phyloP scores from a whole-genome alignment of 2,113 vertebrate genomes.

The Pseudorasbora parva region DNA sequence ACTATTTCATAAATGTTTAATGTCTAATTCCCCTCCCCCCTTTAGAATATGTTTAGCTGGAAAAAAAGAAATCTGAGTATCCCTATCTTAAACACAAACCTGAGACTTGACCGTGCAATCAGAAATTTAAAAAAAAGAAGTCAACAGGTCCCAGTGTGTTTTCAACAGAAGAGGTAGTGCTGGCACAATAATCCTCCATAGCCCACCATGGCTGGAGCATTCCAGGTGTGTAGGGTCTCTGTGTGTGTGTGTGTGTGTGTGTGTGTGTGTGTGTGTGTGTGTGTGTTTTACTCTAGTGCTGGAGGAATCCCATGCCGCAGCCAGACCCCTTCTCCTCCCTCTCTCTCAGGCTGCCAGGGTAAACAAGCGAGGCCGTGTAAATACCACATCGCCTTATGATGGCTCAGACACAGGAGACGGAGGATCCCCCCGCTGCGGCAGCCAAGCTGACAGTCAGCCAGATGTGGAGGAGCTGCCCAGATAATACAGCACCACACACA shows the following conservation, averaged over 20 bases:
- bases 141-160: slow-evolving; percentile 35
- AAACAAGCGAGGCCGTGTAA: slow-evolving; percentile 52
- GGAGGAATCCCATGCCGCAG: slow-evolving; percentile 54
- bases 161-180: slow-evolving; percentile 40
- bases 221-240: neutral
- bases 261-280: neutral
- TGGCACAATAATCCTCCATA: slow-evolving; percentile 15
- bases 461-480: slow-evolving; percentile 40
- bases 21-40: too few species aligned
- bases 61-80: neutral
- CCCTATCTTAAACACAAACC: neutral
- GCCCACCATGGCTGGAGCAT: slow-evolving; percentile 23
- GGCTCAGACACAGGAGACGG: slow-evolving; percentile 41
- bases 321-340: slow-evolving; percentile 52
- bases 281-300: slow-evolving; percentile 58
- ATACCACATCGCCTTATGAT: slow-evolving; percentile 49
- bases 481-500: slow-evolving; percentile 23
- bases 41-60: neutral
- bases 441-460: slow-evolving; percentile 48
- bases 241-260: neutral
- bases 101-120: neutral
- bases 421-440: slow-evolving; percentile 36
- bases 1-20: too few species aligned
- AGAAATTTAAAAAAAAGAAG: slow-evolving; percentile 8
- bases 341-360: slow-evolving; percentile 47